Evolutionary conservation across 2,113 vertebrate genomes (phyloP), one percentile per base, ranked within the genome.

Genomic region (Xenotilapia leptura): DNA sequence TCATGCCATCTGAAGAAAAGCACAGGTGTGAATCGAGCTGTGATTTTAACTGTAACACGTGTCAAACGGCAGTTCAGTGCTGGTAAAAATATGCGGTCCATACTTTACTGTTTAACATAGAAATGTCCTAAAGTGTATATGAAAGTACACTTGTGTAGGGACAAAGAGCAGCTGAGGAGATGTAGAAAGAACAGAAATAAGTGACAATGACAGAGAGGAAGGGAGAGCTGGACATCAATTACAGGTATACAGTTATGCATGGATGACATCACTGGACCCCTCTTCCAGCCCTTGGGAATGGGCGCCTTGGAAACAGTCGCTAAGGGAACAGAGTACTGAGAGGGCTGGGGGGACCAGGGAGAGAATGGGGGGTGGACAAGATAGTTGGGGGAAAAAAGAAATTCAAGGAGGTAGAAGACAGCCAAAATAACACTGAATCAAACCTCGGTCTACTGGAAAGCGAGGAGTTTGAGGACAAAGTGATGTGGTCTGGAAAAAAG

Each of bases 261-360:
- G 95, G 90, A 90, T 96, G 95, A 96, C 95, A 96, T 96, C 95
- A 96, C 94, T 86, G 90, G 88, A 93, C 88, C 93, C 95, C 94
- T 95, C 94, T 94, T 92, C 92, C 91, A 93, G 93, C 95, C 89
- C 90, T 88, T 92, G 93, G 95, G 92, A 95, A 93, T 93, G 91
- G 93, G 95, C 86, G 93, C 95, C 95, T 95, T 96, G 96, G 96
- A 96, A 96, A 96, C 96, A 54, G 95, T 96, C 95, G 92, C 95
- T 96, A 96, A 93, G 96, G 95, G 96, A 96, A 96, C 95, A 93
- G 95, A 94, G 91, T 87, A 91, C 84, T 65, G 87, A 81, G 82
- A 83, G 75, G 84, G 60, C 84, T 85, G 86, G 79, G 89, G 80
- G 68, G 83, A 73, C 21, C 68, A 70, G 70, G 75, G 54, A 79